Base-by-base conservation (phyloP, 2,888 invertebrate genomes). In the Chrysolina oricalcia region DNA sequence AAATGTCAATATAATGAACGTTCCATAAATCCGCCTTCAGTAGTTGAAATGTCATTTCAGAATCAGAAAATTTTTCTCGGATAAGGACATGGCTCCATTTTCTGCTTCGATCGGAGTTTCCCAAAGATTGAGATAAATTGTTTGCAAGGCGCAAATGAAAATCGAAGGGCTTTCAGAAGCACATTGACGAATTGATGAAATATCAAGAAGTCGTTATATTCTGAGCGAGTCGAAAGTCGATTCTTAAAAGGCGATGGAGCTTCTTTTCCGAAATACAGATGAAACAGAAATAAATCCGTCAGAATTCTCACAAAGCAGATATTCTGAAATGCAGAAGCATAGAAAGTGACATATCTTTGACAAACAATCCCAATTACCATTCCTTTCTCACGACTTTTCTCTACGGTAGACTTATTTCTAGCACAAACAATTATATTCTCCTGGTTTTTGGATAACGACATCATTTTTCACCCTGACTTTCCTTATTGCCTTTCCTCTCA, bases 121-220 rank as follows among this genome's bases (percentile, higher is more conserved):
- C 56, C 43, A 76, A 68, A 80, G 81, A 82, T 83, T 83, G 81
- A 82, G 83, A 83, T 83, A 82, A 83, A 83, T 83, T 76, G 78
- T 78, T 76, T 75, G 78, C 73, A 75, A 75, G 77, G 76, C 77
- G 75, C 73, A 80, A 82, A 81, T 79, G 73, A 73, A 77, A 77
- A 73, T 77, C 68, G 73, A 27, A 70, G 59, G 70, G 40, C 66
- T 70, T 17, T 48, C 40, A 69, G 73, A 72, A 66, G 70, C 72
- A 35, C 46, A 59, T 67, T 76, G 76, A 76, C 74, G 66, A 74
- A 84, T 84, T 83, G 84, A 83, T 83, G 81, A 81, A 83, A 83
- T 81, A 82, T 83, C 83, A 82, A 83, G 82, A 73, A 80, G 81
- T 82, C 83, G 81, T 83, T 83, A 82, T 75, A 76, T 71, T 75